A percentile compares a stretch with the other conserved stretches of the same genome.
These are phyloP conservation scores for Nycticryphes semicollaris DNA, from an alignment of 2,113 vertebrate genomes.

Conservation along the genomic window DNA sequence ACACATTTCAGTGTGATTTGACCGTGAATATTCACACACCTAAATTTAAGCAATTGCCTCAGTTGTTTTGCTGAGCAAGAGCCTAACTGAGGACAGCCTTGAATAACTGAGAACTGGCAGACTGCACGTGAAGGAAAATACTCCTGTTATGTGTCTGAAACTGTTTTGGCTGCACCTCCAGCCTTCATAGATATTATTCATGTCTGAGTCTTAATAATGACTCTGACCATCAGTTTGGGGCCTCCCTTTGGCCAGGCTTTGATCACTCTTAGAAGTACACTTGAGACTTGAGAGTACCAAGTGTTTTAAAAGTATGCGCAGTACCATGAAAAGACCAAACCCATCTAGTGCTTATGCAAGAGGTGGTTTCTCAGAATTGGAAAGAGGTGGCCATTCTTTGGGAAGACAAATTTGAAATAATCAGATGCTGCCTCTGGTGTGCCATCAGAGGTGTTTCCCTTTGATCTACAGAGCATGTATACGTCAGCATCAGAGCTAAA, in stretches of 20 bases:
- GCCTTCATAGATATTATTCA: neutral
- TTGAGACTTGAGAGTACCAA: neutral
- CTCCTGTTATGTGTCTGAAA: neutral
- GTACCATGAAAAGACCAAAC: neutral
- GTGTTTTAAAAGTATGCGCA: neutral
- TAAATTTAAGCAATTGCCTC: neutral
- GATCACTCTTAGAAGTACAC: neutral
- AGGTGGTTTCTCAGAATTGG: neutral
- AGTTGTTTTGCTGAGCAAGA: neutral
- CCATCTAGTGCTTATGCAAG: neutral
- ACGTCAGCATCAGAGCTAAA: rapidly evolving
- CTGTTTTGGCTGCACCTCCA: neutral
- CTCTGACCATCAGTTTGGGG: neutral
- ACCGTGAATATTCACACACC: neutral
- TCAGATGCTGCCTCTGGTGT: neutral
- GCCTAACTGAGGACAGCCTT: neutral
- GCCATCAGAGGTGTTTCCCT: neutral
- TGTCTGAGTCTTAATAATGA: neutral
- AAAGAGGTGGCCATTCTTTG: neutral
- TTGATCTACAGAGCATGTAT: neutral
- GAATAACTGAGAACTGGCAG: neutral
- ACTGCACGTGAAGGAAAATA: neutral
- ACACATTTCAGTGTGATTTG: neutral
- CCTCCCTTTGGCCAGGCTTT: neutral
- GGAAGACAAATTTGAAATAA: neutral